Conservation (phyloP, 2,888 invertebrate genomes). For the Microctonus aethiopoides region DNA sequence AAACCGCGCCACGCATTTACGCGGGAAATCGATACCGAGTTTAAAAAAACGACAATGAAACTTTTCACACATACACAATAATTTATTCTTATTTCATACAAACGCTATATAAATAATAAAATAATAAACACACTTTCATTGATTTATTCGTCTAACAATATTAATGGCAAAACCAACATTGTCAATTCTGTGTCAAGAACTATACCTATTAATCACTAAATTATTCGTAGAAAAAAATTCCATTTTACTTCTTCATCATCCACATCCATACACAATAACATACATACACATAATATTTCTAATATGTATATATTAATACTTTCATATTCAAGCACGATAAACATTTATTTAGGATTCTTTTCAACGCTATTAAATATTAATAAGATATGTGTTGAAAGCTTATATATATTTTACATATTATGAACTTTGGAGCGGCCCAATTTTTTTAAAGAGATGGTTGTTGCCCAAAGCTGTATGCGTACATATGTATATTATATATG, state of each 20-base stretch:
- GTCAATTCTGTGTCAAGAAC: not conserved
- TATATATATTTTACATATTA: not conserved
- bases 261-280: not conserved
- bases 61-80: not conserved
- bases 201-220: not conserved
- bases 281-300: not conserved
- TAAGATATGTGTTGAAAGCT: not conserved
- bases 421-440: not conserved
- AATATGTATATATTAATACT: too few relatives aligned
- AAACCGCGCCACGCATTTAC: not conserved
- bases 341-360: not conserved
- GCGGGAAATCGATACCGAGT: not conserved
- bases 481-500: not conserved
- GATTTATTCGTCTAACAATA: not conserved
- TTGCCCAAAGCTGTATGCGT: not conserved
- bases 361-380: not conserved
- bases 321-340: too few relatives aligned
- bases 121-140: not conserved
- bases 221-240: not conserved
- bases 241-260: not conserved
- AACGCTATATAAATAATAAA: not conserved
- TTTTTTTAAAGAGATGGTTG: not conserved
- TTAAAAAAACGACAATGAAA: not conserved
- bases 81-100: not conserved
- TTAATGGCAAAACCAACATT: not conserved